A percentile compares a stretch with the other conserved stretches of the same genome.
Evolutionary conservation across 1,140 invertebrate genomes (phyloP).

Genomic region (Apis florea): DNA sequence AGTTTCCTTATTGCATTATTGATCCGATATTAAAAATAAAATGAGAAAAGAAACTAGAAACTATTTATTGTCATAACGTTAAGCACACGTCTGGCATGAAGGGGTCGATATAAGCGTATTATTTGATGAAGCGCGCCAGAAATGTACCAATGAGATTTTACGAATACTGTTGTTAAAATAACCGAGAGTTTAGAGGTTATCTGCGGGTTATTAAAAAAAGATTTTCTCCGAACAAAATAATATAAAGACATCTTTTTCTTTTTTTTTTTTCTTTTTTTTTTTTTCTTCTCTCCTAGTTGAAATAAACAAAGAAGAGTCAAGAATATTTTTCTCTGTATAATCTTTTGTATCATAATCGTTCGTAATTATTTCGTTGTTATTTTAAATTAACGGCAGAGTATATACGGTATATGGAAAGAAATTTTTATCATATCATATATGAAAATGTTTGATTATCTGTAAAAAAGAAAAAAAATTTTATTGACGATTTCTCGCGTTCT

Average conservation of each 20-base stretch:
- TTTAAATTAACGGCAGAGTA: too few relatives aligned
- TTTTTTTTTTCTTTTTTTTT: too few relatives aligned
- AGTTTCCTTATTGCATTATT: too few relatives aligned
- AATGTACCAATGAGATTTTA: not conserved
- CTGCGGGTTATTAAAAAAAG: not conserved
- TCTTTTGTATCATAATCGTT: not conserved
- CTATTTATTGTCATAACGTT: too few relatives aligned
- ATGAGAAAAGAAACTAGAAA: too few relatives aligned
- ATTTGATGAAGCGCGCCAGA: not conserved
- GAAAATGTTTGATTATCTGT: not conserved
- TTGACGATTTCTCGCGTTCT: not conserved
- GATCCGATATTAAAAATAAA: too few relatives aligned
- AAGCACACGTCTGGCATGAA: too few relatives aligned
- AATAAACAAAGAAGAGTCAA: not conserved
- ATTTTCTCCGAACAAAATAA: not conserved
- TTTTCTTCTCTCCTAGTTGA: not conserved
- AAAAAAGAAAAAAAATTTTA: not conserved
- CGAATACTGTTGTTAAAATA: constrained; percentile 15
- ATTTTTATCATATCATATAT: not conserved
- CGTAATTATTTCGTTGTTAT: not conserved
- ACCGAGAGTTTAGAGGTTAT: not conserved
- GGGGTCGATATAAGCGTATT: too few relatives aligned
- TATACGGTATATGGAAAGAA: not conserved
- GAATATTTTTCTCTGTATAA: not conserved
- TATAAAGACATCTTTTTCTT: not conserved